These are phyloP conservation scores for Athalia circularis DNA, from an alignment of 2,888 invertebrate species.

Conservation along the genomic window DNA sequence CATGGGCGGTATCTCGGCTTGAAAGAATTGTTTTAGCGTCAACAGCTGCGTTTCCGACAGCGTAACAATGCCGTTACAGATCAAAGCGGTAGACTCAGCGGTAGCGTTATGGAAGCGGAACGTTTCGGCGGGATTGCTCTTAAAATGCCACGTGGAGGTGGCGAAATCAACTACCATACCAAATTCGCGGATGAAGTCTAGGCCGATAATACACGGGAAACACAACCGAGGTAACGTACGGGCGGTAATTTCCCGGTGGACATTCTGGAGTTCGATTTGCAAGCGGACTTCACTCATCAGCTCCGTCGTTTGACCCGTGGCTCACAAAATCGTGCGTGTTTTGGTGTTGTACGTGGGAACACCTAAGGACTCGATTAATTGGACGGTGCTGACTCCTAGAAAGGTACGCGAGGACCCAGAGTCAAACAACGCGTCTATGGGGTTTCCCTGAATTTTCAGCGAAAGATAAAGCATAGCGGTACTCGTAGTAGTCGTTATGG, in stretches of 20 bases:
- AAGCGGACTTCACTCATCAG: neutral
- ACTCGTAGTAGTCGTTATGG: neutral
- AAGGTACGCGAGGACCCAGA: neutral
- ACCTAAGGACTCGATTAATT: neutral
- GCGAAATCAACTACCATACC: constrained; percentile 4
- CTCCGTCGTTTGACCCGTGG: neutral
- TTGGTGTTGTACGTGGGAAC: neutral
- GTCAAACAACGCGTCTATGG: neutral
- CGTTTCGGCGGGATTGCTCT: neutral
- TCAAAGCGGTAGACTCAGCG: too few relatives aligned
- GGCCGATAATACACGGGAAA: neutral
- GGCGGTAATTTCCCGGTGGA: neutral
- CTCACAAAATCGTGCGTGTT: neutral
- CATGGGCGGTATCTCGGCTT: neutral
- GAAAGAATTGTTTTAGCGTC: neutral
- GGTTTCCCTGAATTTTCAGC: neutral
- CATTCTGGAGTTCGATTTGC: neutral
- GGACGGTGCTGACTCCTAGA: neutral
- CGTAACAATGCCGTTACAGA: neutral
- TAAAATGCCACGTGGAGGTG: constrained; percentile 3
- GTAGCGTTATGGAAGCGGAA: neutral
- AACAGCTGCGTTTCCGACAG: neutral
- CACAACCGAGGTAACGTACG: neutral
- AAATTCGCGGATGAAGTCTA: neutral
- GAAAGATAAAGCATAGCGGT: neutral